Base-by-base conservation (phyloP, 2,797 vertebrate genomes). In the Pelodytes ibericus region DNA sequence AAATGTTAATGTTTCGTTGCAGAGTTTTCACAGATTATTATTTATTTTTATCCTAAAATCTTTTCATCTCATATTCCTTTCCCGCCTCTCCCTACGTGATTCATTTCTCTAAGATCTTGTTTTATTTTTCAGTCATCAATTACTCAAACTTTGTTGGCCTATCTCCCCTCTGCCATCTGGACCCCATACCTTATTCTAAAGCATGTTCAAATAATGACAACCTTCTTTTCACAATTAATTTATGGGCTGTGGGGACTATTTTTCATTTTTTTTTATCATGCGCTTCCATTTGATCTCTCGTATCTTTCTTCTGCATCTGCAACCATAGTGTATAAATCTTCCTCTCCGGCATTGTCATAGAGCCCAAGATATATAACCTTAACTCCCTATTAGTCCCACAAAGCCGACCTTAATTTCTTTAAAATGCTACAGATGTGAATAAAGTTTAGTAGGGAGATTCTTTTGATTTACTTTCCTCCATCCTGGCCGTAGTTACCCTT, bases 91-190 rank as follows among this genome's bases (percentile, higher is more conserved):
- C 89, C 87, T 85, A 89, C 79, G 88, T 92, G 91, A 94, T 89
- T 89, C 90, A 89, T 90, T 90, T 87, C 87, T 90, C 85, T 87
- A 89, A 89, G 89, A 90, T 90, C 89, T 88, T 85, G 85, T 90
- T 94, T 94, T 94, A 93, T 95, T 94, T 94, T 94, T 91, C 94
- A 96, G 92, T 94, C 93, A 95, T 95, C 94, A 94, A 92, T 96
- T 95, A 94, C 94, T 96, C 93, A 94, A 94, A 94, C 91, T 93
- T 92, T 88, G 90, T 87, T 84, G 84, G 86, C 86, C 93, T 93
- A 94, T 95, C 93, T 95, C 89, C 88, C 87, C 91, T 88, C 89
- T 87, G 90, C 94, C 94, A 94, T 95, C 94, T 95, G 94, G 92
- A 91, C 89, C 91, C 92, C 93, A 93, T 94, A 93, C 95, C 92